Evolutionary conservation across 1,140 invertebrate species (phyloP).

Genomic region (Drosophila insularis): DNA sequence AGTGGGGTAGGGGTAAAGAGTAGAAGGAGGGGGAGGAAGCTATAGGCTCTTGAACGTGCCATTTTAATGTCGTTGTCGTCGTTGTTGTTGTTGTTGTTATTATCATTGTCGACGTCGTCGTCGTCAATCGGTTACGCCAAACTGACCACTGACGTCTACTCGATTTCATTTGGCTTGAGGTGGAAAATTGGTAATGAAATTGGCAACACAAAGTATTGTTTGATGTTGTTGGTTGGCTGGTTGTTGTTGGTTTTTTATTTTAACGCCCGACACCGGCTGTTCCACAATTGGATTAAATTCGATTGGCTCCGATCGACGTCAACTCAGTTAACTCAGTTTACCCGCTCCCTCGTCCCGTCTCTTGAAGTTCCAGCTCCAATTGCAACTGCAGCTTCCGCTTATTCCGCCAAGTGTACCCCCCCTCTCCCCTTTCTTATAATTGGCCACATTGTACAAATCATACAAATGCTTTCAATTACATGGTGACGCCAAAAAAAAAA

Average conservation of each 20-base stretch:
- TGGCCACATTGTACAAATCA: constrained; percentile 78
- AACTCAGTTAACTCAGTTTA: background rate
- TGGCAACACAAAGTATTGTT: constrained; percentile 48
- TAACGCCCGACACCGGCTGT: constrained; percentile 35
- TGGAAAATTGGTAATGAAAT: constrained; percentile 76
- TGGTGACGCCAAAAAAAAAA: constrained; percentile 51
- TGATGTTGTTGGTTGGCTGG: background rate
- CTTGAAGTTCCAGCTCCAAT: background rate
- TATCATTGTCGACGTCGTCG: constrained; percentile 13
- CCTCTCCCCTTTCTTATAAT: constrained; percentile 44
- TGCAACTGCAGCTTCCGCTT: background rate
- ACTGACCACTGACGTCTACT: constrained; percentile 22
- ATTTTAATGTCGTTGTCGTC: constrained; percentile 19
- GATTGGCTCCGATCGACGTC: constrained; percentile 42
- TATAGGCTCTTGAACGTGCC: constrained; percentile 46
- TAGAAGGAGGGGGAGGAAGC: background rate
- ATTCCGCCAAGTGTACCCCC: background rate
- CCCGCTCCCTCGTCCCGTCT: constrained; percentile 12
- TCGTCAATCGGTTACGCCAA: constrained; percentile 50
- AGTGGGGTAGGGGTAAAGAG: background rate
- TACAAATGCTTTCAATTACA: constrained; percentile 79
- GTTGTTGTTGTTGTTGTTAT: constrained; percentile 3
- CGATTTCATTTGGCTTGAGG: constrained; percentile 32
- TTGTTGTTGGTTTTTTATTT: constrained; percentile 41
- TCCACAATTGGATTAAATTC: constrained; percentile 43